Conservation (phyloP, 2,113 vertebrate genomes). For the Chelonoidis abingdonii region DNA sequence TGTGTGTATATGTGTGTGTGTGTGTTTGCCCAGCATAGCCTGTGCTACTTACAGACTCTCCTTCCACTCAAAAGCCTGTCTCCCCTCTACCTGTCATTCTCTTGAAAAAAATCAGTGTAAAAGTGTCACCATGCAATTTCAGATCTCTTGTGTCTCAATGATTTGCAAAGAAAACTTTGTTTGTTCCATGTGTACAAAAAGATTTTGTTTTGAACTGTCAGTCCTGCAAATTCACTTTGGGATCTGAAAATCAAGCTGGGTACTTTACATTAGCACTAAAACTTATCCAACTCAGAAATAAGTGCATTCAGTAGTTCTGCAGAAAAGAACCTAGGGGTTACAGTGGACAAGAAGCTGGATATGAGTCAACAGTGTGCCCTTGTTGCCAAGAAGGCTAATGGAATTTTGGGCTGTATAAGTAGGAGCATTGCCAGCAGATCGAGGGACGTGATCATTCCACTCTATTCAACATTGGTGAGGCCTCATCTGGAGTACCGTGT, state of each 20-base stretch:
- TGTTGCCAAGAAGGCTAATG: no score
- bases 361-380: no score
- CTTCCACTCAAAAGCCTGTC: neutral
- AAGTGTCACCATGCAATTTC: neutral
- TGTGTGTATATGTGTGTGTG: neutral
- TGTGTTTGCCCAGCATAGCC: neutral
- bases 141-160: neutral
- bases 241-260: neutral
- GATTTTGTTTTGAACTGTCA: neutral
- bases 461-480: no score
- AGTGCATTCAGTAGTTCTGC: accelerated
- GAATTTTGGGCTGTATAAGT: no score
- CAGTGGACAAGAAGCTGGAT: no score
- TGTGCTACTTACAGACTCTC: neutral
- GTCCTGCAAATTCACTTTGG: neutral
- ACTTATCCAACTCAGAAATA: neutral
- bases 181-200: neutral
- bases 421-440: no score
- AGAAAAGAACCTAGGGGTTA: no score
- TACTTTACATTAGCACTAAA: neutral
- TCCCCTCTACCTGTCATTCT: neutral
- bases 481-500: no score
- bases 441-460: no score
- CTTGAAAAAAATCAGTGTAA: neutral
- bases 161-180: neutral